Percentiles rank a stretch among this genome's conserved stretches.
phyloP scores from a whole-genome alignment of 2,113 vertebrate genomes.

The Colistium nudipinnis region DNA sequence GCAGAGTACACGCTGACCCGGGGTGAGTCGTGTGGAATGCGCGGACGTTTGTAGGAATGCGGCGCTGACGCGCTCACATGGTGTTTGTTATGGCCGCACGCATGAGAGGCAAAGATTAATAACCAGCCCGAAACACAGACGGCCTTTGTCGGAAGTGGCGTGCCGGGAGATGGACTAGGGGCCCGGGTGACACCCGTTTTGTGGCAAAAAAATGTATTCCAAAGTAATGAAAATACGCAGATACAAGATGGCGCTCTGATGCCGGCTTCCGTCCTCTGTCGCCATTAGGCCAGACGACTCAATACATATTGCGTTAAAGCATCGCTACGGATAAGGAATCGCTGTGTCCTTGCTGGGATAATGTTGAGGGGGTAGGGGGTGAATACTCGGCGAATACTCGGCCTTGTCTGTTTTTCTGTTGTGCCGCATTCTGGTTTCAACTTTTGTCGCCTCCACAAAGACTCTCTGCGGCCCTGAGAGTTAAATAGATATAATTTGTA shows the following conservation, averaged over 20 bases:
- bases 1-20: neutral
- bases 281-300: too few relatives aligned
- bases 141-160: slow-evolving; percentile 35
- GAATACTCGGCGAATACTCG: slow-evolving; percentile 16
- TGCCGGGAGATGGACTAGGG: neutral
- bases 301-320: too few relatives aligned
- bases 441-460: slow-evolving; percentile 33
- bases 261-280: too few relatives aligned
- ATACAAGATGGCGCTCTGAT: too few relatives aligned
- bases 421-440: slow-evolving; percentile 3
- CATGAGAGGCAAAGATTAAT: slow-evolving; percentile 3
- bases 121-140: slow-evolving; percentile 26
- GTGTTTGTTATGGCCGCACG: neutral
- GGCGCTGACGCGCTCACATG: slow-evolving; percentile 31
- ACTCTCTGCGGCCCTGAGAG: slow-evolving; percentile 29
- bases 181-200: neutral
- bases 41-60: slow-evolving; percentile 37
- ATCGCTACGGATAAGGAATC: neutral
- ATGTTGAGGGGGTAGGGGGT: slow-evolving; percentile 5
- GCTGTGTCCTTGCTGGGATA: neutral
- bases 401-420: slow-evolving; percentile 38
- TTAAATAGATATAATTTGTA: slow-evolving; percentile 57
- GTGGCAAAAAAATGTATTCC: too few relatives aligned
- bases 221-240: too few relatives aligned
- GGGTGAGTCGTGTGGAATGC: slow-evolving; percentile 38